Evolutionary conservation across 2,888 invertebrate species (phyloP).

Genomic region (Holacanthella duospinosa): DNA sequence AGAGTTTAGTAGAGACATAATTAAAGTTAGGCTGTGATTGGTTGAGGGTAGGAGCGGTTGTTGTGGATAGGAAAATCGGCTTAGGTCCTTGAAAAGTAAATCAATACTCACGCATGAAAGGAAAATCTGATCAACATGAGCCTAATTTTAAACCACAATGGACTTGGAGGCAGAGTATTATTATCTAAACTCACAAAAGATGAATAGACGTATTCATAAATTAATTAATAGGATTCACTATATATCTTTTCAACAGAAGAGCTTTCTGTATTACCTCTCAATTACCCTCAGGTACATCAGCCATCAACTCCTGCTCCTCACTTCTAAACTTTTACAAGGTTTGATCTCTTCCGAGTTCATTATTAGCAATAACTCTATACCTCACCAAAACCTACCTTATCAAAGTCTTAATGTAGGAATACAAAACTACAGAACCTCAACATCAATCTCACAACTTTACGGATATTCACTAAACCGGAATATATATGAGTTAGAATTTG

Average conservation of each 20-base stretch:
- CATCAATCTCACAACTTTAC: neutral
- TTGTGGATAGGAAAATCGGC: neutral
- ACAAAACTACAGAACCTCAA: neutral
- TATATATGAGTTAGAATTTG: too few species aligned
- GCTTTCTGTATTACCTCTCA: neutral
- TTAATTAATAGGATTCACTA: neutral
- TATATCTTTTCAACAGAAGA: neutral
- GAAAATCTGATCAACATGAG: neutral
- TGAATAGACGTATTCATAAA: neutral
- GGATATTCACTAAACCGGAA: too few species aligned
- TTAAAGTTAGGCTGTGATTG: neutral
- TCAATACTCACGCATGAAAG: neutral
- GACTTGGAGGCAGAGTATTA: too few species aligned
- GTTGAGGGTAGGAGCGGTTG: neutral
- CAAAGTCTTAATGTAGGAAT: neutral
- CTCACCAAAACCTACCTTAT: neutral
- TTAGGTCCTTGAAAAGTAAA: neutral
- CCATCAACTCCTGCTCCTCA: neutral
- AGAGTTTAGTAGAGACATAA: too few species aligned
- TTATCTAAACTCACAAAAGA: neutral
- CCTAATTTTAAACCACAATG: neutral
- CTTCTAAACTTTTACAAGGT: too few species aligned
- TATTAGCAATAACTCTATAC: neutral
- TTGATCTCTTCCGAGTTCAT: neutral
- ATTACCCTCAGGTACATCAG: neutral